Evolutionary conservation across 2,888 invertebrate genomes (phyloP).

Genomic region (Microctonus brassicae): DNA sequence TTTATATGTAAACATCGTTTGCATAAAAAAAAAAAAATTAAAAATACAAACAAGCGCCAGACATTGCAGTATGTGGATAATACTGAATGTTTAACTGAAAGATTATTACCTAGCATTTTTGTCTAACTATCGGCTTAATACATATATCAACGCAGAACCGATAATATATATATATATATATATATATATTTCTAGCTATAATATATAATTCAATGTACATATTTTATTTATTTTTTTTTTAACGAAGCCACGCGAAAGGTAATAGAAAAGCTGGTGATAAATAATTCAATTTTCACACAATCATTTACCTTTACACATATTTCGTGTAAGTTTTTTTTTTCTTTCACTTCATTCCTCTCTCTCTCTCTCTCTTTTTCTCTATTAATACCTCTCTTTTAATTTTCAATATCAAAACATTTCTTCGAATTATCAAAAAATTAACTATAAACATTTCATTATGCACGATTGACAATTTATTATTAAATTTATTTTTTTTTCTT

Average conservation of each 20-base stretch:
- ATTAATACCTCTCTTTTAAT: constrained; percentile 22
- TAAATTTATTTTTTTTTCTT: constrained; percentile 41
- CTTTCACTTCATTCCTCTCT: constrained; percentile 20
- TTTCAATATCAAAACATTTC: constrained; percentile 27
- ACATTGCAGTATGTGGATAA: constrained; percentile 51
- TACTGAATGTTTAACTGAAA: constrained; percentile 50
- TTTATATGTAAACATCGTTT: constrained; percentile 15
- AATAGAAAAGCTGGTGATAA: constrained; percentile 17
- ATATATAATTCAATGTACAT: constrained; percentile 44
- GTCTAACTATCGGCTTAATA: constrained; percentile 40
- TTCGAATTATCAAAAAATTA: constrained; percentile 32
- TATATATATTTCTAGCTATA: too few species aligned
- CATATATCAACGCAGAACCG: constrained; percentile 37
- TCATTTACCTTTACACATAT: constrained; percentile 6
- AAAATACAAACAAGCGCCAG: constrained; percentile 49
- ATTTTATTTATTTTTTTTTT: constrained; percentile 36
- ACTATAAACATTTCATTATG: constrained; percentile 34
- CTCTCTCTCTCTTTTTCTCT: constrained; percentile 19
- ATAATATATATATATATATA: constrained; percentile 38
- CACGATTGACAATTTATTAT: constrained; percentile 26
- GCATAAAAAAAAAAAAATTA: constrained; percentile 38
- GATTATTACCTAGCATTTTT: constrained; percentile 47
- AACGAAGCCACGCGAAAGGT: constrained; percentile 6
- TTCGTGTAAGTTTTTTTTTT: neutral
- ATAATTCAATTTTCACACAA: constrained; percentile 8